A percentile compares a stretch with the other conserved stretches of the same genome.
Evolutionary conservation across 1,140 invertebrate species (phyloP).

Genomic region (Lethocerus indicus): DNA sequence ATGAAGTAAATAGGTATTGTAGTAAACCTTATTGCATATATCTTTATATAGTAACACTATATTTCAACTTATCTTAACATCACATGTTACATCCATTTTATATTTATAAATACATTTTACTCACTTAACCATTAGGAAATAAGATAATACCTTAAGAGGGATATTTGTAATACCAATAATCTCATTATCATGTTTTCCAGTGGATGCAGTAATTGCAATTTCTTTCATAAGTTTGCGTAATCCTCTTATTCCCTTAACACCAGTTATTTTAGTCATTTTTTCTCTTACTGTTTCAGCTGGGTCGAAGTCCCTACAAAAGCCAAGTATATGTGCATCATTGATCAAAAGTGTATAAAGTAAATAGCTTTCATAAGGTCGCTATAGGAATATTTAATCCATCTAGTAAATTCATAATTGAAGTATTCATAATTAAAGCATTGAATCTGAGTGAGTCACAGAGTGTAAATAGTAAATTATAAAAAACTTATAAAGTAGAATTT

Average conservation of each 20-base stretch:
- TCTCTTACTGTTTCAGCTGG: constrained; percentile 74
- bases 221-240: constrained; percentile 80
- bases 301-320: constrained; percentile 53
- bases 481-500: too few relatives aligned
- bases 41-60: background rate
- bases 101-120: background rate
- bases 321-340: background rate
- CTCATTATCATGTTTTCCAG: constrained; percentile 87
- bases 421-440: too few relatives aligned
- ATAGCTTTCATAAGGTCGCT: too few relatives aligned
- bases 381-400: too few relatives aligned
- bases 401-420: too few relatives aligned
- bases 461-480: too few relatives aligned
- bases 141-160: constrained; percentile 67
- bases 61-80: background rate
- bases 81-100: background rate
- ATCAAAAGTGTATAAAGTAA: too few relatives aligned
- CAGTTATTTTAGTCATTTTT: constrained; percentile 68
- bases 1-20: background rate
- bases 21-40: background rate
- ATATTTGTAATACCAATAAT: constrained; percentile 79
- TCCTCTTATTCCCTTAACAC: constrained; percentile 68
- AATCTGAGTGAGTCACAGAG: too few relatives aligned
- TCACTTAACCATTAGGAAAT: background rate
- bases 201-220: constrained; percentile 85